These are phyloP conservation scores for Thelaira solivaga DNA, from an alignment of 2,888 invertebrate species.

Conservation along the genomic window DNA sequence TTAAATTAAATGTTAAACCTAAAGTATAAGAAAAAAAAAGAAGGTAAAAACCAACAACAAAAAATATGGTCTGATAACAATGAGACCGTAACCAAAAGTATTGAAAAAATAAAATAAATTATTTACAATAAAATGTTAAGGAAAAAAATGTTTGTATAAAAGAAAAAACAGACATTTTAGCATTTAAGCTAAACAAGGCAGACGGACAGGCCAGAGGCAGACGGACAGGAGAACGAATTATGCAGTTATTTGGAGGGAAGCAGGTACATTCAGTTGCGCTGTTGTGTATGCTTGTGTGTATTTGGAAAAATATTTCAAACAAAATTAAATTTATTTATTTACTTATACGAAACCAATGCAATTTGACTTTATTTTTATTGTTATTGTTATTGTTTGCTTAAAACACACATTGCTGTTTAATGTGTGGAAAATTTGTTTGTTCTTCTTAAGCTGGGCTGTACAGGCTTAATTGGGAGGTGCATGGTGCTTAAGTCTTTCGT, in stretches of 20 bases:
- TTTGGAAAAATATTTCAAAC: slow-evolving; percentile 6
- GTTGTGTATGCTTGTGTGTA: too few relatives aligned
- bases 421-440: background rate
- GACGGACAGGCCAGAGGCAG: background rate
- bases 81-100: slow-evolving; percentile 39
- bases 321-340: slow-evolving; percentile 7
- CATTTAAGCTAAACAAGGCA: background rate
- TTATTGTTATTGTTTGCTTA: too few relatives aligned
- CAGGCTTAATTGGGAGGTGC: too few relatives aligned
- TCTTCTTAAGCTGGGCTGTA: background rate
- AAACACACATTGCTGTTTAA: background rate
- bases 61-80: slow-evolving; percentile 15
- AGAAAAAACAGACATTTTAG: background rate
- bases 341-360: slow-evolving; percentile 1
- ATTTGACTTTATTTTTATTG: background rate
- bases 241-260: background rate
- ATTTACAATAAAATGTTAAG: background rate
- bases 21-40: background rate
- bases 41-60: background rate
- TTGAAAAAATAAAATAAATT: background rate
- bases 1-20: slow-evolving; percentile 4
- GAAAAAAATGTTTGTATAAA: background rate
- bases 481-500: slow-evolving; percentile 17
- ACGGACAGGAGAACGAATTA: background rate
- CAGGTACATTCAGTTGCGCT: background rate